Evolutionary conservation across 2,888 invertebrate species (phyloP).

Genomic region (Hypolimnas misippus): DNA sequence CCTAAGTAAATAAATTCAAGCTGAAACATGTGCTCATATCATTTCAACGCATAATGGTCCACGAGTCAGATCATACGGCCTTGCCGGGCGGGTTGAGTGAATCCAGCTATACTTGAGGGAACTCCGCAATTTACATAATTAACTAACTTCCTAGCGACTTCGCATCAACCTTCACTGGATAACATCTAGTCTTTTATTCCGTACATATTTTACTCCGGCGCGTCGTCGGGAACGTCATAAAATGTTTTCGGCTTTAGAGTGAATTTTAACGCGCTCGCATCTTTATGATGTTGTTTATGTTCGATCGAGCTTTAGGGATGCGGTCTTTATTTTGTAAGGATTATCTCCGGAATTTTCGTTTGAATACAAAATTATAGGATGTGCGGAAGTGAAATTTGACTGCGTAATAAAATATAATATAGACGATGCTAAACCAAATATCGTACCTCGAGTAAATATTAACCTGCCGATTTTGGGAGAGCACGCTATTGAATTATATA

Average conservation of each 20-base stretch:
- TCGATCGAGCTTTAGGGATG: constrained; percentile 25
- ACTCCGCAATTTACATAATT: constrained; percentile 78
- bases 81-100: constrained; percentile 56
- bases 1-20: not conserved
- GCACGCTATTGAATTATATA: not conserved
- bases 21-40: constrained; percentile 23
- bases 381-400: not conserved
- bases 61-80: constrained; percentile 32
- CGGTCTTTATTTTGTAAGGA: constrained; percentile 22
- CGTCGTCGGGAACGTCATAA: constrained; percentile 31
- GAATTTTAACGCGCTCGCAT: constrained; percentile 38
- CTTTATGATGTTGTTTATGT: constrained; percentile 37
- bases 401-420: not conserved
- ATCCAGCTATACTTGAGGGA: constrained; percentile 70
- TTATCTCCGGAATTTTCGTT: constrained; percentile 7
- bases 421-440: not conserved
- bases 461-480: not conserved
- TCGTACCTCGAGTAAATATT: not conserved
- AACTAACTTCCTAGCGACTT: constrained; percentile 63
- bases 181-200: constrained; percentile 43
- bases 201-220: constrained; percentile 41
- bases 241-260: constrained; percentile 41
- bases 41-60: constrained; percentile 19
- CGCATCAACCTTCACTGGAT: constrained; percentile 45
- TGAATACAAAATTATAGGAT: constrained; percentile 17